phyloP scores from a whole-genome alignment of 2,797 vertebrate genomes.

The Staurois parvus region DNA sequence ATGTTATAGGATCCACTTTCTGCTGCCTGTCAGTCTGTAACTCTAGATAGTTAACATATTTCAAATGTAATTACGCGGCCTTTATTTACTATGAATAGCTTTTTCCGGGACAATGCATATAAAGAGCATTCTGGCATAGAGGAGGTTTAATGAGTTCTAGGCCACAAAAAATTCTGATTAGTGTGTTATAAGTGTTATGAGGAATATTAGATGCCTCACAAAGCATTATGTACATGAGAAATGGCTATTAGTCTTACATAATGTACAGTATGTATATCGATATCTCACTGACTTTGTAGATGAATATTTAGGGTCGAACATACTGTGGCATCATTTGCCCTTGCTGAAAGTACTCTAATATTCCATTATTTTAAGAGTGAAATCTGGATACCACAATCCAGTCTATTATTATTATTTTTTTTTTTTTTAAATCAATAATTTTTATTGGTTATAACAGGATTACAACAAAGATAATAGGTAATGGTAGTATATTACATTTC shows the following conservation, averaged over 20 bases:
- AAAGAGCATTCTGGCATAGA: slow-evolving; percentile 17
- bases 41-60: slow-evolving; percentile 43
- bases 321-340: neutral
- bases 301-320: neutral
- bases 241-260: slow-evolving; percentile 11
- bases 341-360: neutral
- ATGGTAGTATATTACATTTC: too few species aligned
- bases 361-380: neutral
- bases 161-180: slow-evolving; percentile 39
- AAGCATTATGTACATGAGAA: slow-evolving; percentile 33
- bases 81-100: slow-evolving; percentile 51
- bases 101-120: slow-evolving; percentile 22
- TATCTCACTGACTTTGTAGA: neutral
- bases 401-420: neutral
- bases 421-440: too few species aligned
- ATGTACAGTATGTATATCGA: slow-evolving; percentile 2
- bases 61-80: slow-evolving; percentile 37
- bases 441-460: too few species aligned
- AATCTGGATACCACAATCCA: neutral
- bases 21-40: slow-evolving; percentile 39
- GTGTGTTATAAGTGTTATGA: slow-evolving; percentile 54
- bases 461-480: too few species aligned
- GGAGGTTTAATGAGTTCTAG: slow-evolving; percentile 37
- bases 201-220: slow-evolving; percentile 26
- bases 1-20: slow-evolving; percentile 24